phyloP scores from a whole-genome alignment of 2,888 invertebrate species.

The Mimas tiliae region DNA sequence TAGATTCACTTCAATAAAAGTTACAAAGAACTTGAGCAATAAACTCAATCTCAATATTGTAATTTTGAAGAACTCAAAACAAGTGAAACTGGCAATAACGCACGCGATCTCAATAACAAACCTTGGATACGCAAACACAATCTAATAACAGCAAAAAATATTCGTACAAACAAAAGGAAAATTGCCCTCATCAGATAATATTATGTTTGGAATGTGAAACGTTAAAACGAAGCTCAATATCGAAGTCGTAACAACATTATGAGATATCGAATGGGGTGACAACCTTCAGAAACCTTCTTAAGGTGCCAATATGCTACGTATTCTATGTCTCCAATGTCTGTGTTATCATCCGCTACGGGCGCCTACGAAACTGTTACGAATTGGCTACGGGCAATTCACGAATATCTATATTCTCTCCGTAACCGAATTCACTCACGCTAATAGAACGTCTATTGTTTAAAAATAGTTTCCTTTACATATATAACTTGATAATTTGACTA shows the following conservation, averaged over 20 bases:
- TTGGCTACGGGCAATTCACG: slow-evolving; percentile 41
- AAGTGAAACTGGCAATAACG: slow-evolving; percentile 30
- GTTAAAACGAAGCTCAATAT: slow-evolving; percentile 26
- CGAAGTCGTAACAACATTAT: slow-evolving; percentile 57
- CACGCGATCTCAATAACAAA: slow-evolving; percentile 35
- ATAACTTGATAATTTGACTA: too few relatives aligned
- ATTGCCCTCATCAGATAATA: slow-evolving; percentile 24
- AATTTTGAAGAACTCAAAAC: slow-evolving; percentile 30
- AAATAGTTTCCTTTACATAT: neutral
- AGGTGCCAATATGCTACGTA: slow-evolving; percentile 57
- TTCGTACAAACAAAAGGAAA: slow-evolving; percentile 28
- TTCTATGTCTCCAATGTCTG: slow-evolving; percentile 58
- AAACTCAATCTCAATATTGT: slow-evolving; percentile 17
- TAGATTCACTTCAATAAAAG: neutral
- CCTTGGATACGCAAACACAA: slow-evolving; percentile 35
- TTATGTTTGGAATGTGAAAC: slow-evolving; percentile 25
- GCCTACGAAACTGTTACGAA: slow-evolving; percentile 63
- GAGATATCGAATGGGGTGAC: slow-evolving; percentile 65
- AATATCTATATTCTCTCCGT: slow-evolving; percentile 9
- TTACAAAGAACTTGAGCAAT: neutral
- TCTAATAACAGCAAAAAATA: slow-evolving; percentile 32
- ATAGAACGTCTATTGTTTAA: neutral
- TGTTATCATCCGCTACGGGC: slow-evolving; percentile 61
- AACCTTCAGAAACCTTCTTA: slow-evolving; percentile 60
- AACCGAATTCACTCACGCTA: slow-evolving; percentile 10